Conservation (phyloP, 2,888 invertebrate species). For the Brachyopa scutellaris region DNA sequence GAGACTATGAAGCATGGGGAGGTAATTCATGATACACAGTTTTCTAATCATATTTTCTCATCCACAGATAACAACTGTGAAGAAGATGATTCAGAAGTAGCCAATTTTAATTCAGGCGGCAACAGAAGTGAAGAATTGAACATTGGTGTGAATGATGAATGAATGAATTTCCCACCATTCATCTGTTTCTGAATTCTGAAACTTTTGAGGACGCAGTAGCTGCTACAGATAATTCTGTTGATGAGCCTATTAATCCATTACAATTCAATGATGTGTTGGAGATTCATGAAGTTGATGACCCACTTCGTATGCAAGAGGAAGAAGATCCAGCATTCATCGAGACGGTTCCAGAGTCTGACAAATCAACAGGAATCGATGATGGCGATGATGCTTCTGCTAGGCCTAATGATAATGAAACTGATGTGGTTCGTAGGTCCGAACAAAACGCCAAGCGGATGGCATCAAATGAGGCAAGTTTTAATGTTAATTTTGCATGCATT, state of each 20-base stretch:
- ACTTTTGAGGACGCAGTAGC: too few relatives aligned
- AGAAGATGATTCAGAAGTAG: too few relatives aligned
- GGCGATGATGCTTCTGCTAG: neutral
- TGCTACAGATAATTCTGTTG: too few relatives aligned
- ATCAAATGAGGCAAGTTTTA: neutral
- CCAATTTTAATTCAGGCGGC: too few relatives aligned
- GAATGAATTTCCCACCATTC: neutral
- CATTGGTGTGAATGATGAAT: constrained; percentile 1
- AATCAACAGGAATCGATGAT: neutral
- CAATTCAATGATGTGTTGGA: too few relatives aligned
- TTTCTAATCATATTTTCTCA: constrained; percentile 50
- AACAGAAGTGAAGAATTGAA: neutral
- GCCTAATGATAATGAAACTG: too few relatives aligned
- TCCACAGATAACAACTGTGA: neutral
- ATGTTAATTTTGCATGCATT: too few relatives aligned
- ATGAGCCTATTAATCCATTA: too few relatives aligned
- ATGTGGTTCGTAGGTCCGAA: too few relatives aligned
- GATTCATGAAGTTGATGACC: neutral
- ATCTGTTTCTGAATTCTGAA: neutral
- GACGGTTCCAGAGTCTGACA: too few relatives aligned
- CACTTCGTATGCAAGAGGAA: neutral
- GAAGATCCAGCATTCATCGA: neutral
- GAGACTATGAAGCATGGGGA: too few relatives aligned
- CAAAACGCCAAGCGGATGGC: neutral
- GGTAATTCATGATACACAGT: too few relatives aligned